A percentile compares a stretch with the other conserved stretches of the same genome.
Conservation (phyloP, 2,797 vertebrate genomes). For the Helicolenus hilgendorfi region DNA sequence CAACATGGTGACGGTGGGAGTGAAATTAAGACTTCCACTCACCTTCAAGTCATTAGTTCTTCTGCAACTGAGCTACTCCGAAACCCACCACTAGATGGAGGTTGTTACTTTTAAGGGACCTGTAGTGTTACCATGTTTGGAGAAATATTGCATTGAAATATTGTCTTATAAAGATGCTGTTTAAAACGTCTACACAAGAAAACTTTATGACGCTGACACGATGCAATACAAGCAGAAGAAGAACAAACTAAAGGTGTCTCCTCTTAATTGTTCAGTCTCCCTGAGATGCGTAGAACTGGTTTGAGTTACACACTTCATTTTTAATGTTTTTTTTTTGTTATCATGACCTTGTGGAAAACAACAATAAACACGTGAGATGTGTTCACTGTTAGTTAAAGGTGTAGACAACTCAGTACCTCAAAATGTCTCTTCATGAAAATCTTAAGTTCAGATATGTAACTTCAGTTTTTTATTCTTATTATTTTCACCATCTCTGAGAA, state of each 20-base stretch:
- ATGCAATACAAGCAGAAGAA: conserved; percentile 78
- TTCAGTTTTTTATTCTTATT: not conserved
- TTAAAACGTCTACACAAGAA: conserved; percentile 21
- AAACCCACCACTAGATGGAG: not conserved
- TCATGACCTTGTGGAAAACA: conserved; percentile 35
- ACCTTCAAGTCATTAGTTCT: not conserved
- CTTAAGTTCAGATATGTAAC: conserved; percentile 46
- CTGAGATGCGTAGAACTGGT: conserved; percentile 40
- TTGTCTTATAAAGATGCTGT: conserved; percentile 25
- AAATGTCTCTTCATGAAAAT: conserved; percentile 61
- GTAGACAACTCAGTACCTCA: conserved; percentile 86
- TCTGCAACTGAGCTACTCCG: not conserved
- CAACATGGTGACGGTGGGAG: not conserved
- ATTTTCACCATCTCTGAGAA: conserved; percentile 62
- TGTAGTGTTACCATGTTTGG: conserved; percentile 32
- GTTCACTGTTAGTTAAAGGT: conserved; percentile 70
- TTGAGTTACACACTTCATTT: conserved; percentile 49
- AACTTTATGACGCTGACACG: conserved; percentile 21
- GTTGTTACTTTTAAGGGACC: not conserved
- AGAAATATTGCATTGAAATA: conserved; percentile 18
- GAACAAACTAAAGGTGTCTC: conserved; percentile 64
- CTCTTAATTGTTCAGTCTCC: conserved; percentile 67
- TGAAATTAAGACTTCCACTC: not conserved
- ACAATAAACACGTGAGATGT: conserved; percentile 28
- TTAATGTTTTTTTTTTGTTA: conserved; percentile 8